Evolutionary conservation across 2,888 invertebrate genomes (phyloP), one percentile per base, ranked within the genome.

Genomic region (Lepidochrysops patricia): DNA sequence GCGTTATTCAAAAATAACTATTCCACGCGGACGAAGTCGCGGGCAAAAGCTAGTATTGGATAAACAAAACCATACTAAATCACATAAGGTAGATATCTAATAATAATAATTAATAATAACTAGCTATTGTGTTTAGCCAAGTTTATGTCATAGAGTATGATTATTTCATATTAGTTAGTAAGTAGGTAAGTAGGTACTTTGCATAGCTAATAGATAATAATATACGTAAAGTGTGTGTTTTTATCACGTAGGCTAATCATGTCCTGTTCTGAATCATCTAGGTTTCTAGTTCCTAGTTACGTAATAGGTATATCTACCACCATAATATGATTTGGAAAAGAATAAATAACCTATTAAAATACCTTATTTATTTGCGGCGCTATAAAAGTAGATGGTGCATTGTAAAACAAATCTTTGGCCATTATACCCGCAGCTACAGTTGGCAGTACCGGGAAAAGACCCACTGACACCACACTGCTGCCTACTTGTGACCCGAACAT

Each of bases 371-470:
- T 26, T 25, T 34, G 54, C 15, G 54, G 32, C 19, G 54, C 4
- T 19, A 54, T 29, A 15, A 54, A 15, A 13, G 66, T 60, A 6
- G 49, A 61, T 6, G 63, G 60, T 1, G 34, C 52, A 58, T 60
- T 66, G 9, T 57, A 35, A 26, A 66, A 63, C n/a, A 65, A 32
- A 54, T 66, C 57, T 1, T 60, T 60, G 0, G 66, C 63, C 57
- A 66, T 43, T 2, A 66, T 25, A 5, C 65, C 63, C 2, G 66
- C 60, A 1, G 65, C 63, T 0, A 66, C 32, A 1, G 62, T 19
- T 4, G 66, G 66, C 25, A 57, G 62, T 5, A 63, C 48, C 2
- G 66, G 66, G 19, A 66, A 66, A 19, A 66, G 15, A 2, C 62
- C 65, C 1, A 62, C 26, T 62, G 58, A 26, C 37, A 58, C 49